A percentile compares a stretch with the other conserved stretches of the same genome.
Conservation (phyloP, 2,888 invertebrate genomes). For the Mesorhabditis spiculigera region DNA sequence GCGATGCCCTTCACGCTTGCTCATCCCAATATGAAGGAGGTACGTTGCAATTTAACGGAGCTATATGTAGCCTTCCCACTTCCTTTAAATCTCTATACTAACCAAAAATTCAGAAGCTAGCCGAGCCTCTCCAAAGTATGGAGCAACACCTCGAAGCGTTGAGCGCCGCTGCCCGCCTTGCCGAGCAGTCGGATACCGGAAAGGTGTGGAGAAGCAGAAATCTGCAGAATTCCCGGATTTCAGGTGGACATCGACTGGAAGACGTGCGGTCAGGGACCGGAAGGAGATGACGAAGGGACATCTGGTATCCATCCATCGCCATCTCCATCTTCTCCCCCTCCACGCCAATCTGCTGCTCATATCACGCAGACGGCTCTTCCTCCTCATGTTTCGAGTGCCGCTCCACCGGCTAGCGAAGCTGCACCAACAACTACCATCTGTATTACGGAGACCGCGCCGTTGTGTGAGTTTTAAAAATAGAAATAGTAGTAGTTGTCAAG, state of each 20-base stretch:
- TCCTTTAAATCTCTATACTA: neutral
- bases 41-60: neutral
- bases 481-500: no score
- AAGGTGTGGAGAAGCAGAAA: slow-evolving; percentile 9
- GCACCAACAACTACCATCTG: no score
- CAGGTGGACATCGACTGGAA: slow-evolving; percentile 6
- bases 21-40: slow-evolving; percentile 30
- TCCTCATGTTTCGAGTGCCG: no score
- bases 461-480: neutral
- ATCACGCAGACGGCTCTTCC: no score
- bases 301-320: neutral
- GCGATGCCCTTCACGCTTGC: slow-evolving; percentile 43
- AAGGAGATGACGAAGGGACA: neutral
- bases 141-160: slow-evolving; percentile 32
- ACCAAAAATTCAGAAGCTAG: slow-evolving; percentile 13
- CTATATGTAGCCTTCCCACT: neutral
- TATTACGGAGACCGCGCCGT: neutral
- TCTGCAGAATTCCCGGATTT: neutral
- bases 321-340: no score
- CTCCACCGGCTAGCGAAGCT: no score
- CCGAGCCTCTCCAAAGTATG: slow-evolving; percentile 28
- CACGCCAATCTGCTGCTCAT: no score
- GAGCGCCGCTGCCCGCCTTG: slow-evolving; percentile 28
- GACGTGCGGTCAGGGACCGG: no score
- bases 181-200: slow-evolving; percentile 24